Evolutionary conservation across 2,888 invertebrate species (phyloP).

Genomic region (Drosophila atroscutellata): DNA sequence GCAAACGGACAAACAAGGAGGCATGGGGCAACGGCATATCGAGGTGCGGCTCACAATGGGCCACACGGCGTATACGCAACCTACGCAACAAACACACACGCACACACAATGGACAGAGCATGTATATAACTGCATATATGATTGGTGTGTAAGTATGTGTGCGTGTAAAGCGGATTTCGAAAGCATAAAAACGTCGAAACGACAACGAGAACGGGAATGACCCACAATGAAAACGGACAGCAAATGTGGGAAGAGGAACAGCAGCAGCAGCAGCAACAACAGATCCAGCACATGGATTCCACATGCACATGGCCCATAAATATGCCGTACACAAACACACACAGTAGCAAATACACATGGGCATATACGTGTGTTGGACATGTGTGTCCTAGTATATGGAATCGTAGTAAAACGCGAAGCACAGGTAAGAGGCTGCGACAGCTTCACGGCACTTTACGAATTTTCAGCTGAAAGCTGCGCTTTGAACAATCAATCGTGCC

Average conservation of each 20-base stretch:
- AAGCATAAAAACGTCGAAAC: conserved; percentile 64
- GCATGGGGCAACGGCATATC: conserved; percentile 30
- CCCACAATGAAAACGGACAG: conserved; percentile 75
- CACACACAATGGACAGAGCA: conserved; percentile 38
- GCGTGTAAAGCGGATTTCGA: conserved; percentile 70
- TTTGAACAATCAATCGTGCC: conserved; percentile 75
- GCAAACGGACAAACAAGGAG: conserved; percentile 58
- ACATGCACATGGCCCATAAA: conserved; percentile 69
- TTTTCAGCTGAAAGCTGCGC: conserved; percentile 73
- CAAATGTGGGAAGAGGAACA: conserved; percentile 30
- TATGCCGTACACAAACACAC: conserved; percentile 62
- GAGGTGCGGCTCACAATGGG: conserved; percentile 73
- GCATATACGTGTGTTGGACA: conserved; percentile 43
- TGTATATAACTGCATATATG: conserved; percentile 35
- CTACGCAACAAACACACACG: conserved; percentile 29
- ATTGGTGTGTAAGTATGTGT: conserved; percentile 18
- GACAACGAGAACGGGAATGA: conserved; percentile 64
- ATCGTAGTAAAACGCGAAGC: conserved; percentile 67
- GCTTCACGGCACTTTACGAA: conserved; percentile 68
- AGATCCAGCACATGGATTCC: conserved; percentile 39
- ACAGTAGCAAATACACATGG: conserved; percentile 22
- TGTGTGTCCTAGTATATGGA: conserved; percentile 23
- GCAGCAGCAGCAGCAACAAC: conserved; percentile 26
- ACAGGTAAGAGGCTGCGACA: conserved; percentile 56
- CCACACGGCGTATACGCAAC: conserved; percentile 73